Percentiles rank a stretch among this genome's conserved stretches.
phyloP scores from a whole-genome alignment of 2,113 vertebrate genomes.

The Willisornis vidua region DNA sequence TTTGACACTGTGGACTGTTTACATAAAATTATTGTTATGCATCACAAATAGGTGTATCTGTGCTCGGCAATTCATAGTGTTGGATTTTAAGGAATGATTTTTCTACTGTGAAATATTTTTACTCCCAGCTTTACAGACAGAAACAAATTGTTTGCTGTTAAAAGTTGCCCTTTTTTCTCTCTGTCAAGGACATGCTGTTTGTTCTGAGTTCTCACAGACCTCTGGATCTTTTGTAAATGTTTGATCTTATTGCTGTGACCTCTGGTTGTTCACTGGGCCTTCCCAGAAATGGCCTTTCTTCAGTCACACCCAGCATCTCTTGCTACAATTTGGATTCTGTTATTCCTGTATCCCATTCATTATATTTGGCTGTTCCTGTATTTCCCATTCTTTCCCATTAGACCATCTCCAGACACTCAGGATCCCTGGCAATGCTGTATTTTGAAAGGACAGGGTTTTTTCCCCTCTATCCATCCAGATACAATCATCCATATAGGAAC shows the following conservation, averaged over 20 bases:
- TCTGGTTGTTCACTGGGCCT: neutral
- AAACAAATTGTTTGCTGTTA: neutral
- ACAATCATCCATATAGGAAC: neutral
- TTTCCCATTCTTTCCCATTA: neutral
- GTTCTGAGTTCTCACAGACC: neutral
- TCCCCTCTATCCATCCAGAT: neutral
- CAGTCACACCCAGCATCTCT: neutral
- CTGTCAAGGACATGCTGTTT: neutral
- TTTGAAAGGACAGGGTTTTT: neutral
- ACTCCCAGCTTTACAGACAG: neutral
- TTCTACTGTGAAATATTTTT: neutral
- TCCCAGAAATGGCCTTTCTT: neutral
- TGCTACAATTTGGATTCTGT: neutral
- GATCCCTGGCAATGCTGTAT: neutral
- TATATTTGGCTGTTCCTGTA: neutral
- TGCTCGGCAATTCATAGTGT: neutral
- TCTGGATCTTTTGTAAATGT: neutral
- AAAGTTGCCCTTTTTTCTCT: neutral
- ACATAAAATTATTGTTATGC: neutral
- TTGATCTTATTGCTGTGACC: neutral
- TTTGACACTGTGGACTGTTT: neutral
- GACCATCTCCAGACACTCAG: neutral
- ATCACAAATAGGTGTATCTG: neutral
- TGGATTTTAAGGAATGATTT: neutral
- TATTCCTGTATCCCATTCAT: neutral